These are phyloP conservation scores for Lepus europaeus DNA, from an alignment of 2,113 vertebrate species.

Conservation along the genomic window DNA sequence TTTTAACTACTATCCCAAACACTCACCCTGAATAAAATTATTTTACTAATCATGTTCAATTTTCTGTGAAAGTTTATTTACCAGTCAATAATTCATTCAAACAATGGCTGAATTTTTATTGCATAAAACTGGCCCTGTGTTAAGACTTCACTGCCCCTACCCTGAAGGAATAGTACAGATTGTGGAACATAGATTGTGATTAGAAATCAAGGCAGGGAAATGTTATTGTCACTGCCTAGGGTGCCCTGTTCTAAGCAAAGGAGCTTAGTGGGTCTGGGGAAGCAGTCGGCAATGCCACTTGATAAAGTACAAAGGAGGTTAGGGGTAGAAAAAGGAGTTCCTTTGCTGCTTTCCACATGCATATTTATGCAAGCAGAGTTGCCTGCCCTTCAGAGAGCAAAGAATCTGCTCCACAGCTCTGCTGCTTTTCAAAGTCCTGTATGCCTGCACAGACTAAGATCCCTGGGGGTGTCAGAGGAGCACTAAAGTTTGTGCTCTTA, in stretches of 20 bases:
- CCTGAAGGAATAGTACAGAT: background rate
- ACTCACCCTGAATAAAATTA: too few species aligned
- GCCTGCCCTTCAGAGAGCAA: background rate
- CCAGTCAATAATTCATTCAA: background rate
- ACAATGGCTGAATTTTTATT: background rate
- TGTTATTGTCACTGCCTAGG: background rate
- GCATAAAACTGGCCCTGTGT: background rate
- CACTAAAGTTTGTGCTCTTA: background rate
- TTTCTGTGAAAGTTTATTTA: background rate
- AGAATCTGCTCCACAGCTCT: background rate
- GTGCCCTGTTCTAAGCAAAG: background rate
- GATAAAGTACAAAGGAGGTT: background rate
- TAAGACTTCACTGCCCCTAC: background rate
- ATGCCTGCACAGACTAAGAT: background rate
- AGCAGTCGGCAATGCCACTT: background rate
- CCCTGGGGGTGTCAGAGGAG: background rate
- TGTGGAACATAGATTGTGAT: background rate
- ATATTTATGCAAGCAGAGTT: background rate
- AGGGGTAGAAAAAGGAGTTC: background rate
- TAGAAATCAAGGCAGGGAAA: background rate
- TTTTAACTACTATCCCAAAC: too few species aligned
- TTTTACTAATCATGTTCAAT: background rate
- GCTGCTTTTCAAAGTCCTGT: background rate
- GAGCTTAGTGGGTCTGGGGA: background rate
- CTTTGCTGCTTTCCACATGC: background rate